phyloP scores from a whole-genome alignment of 2,888 invertebrate genomes.

The Hetaerina titia region DNA sequence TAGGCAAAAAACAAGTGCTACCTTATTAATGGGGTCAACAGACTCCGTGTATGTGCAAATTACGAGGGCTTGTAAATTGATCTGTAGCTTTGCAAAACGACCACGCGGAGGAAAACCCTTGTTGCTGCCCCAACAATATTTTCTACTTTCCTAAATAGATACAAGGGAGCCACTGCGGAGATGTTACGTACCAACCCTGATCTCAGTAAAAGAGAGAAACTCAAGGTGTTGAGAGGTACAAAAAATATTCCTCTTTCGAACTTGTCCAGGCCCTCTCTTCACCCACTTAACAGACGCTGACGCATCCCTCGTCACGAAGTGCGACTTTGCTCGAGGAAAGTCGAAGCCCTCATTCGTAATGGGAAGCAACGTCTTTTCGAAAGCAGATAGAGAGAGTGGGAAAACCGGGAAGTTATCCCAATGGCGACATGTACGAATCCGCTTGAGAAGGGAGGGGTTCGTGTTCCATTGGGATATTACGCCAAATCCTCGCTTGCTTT shows the following conservation, averaged over 20 bases:
- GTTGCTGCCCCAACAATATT: no score
- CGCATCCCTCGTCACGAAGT: neutral
- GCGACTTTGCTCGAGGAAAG: neutral
- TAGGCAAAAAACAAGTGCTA: no score
- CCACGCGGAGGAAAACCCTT: no score
- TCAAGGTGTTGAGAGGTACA: neutral
- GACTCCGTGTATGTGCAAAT: no score
- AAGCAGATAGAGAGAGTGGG: neutral
- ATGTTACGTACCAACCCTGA: no score
- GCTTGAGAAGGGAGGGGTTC: neutral
- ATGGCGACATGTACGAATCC: neutral
- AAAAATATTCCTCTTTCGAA: neutral
- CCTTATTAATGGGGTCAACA: no score
- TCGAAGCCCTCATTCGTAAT: neutral
- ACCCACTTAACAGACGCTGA: neutral
- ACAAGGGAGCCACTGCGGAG: no score
- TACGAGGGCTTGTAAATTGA: no score
- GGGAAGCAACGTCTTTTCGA: neutral
- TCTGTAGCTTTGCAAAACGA: no score
- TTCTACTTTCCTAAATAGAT: no score
- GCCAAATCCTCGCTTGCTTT: neutral
- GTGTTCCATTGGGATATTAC: neutral
- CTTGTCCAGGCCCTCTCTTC: neutral
- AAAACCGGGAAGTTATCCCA: neutral
- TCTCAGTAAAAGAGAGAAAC: neutral